Conservation (phyloP, 2,888 invertebrate species). For the Tachina fera region DNA sequence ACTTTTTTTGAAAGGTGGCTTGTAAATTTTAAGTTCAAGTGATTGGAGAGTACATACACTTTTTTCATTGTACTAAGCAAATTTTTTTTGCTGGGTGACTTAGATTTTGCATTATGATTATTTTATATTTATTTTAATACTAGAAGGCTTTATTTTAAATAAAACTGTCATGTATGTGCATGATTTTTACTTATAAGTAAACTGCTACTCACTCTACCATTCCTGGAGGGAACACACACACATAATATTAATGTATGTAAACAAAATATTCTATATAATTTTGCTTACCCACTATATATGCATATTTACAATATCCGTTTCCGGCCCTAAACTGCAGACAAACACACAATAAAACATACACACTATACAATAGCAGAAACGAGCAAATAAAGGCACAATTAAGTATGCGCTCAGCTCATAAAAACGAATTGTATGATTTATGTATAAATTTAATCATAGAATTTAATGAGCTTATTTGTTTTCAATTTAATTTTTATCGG, state of each 20-base stretch:
- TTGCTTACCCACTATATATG: constrained; percentile 27
- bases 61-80: no score
- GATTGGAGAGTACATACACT: no score
- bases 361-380: background rate
- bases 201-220: no score
- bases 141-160: no score
- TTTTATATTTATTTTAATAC: no score
- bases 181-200: no score
- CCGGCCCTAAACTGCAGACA: constrained; percentile 2
- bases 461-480: constrained; percentile 25
- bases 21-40: no score
- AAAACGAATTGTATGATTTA: background rate
- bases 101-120: no score
- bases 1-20: no score
- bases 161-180: no score
- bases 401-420: background rate
- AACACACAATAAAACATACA: no score
- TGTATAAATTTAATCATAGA: constrained; percentile 5
- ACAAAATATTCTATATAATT: constrained; percentile 27
- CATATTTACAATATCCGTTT: constrained; percentile 67
- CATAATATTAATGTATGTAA: background rate
- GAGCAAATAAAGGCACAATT: background rate
- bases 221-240: background rate
- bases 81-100: no score
- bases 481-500: constrained; percentile 2